phyloP scores from a whole-genome alignment of 2,113 vertebrate genomes.

The Bambusicola thoracicus region DNA sequence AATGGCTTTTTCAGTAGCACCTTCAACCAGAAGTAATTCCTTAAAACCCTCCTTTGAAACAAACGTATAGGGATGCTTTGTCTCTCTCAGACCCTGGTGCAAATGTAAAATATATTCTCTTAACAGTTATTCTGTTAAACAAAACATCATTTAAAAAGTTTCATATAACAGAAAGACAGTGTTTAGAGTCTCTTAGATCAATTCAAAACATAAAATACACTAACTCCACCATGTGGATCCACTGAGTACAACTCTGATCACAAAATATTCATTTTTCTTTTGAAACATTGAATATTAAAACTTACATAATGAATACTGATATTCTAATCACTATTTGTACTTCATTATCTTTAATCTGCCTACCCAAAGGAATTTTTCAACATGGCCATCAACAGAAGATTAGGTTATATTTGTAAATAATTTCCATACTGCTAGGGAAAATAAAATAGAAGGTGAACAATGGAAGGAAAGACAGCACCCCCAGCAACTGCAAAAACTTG shows the following conservation, averaged over 20 bases:
- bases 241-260: not conserved
- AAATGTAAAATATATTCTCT: not conserved
- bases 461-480: not conserved
- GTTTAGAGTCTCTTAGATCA: not conserved
- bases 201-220: conserved; percentile 54
- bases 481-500: not conserved
- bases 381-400: not conserved
- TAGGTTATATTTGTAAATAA: not conserved
- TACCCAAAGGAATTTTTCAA: not conserved
- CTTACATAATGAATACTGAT: not conserved
- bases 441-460: not conserved
- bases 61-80: conserved; percentile 84
- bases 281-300: not conserved
- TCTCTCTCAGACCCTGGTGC: conserved; percentile 82
- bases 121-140: not conserved
- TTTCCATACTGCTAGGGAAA: not conserved
- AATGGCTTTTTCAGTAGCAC: conserved; percentile 77
- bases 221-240: conserved; percentile 70
- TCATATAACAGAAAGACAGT: not conserved
- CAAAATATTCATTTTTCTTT: not conserved
- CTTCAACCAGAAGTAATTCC: conserved; percentile 78
- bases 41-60: conserved; percentile 85
- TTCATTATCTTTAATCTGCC: not conserved
- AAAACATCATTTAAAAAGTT: not conserved
- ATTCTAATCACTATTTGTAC: not conserved